Evolutionary conservation across 1,140 invertebrate genomes (phyloP).

Genomic region (Thalassaphorura encarpata): DNA sequence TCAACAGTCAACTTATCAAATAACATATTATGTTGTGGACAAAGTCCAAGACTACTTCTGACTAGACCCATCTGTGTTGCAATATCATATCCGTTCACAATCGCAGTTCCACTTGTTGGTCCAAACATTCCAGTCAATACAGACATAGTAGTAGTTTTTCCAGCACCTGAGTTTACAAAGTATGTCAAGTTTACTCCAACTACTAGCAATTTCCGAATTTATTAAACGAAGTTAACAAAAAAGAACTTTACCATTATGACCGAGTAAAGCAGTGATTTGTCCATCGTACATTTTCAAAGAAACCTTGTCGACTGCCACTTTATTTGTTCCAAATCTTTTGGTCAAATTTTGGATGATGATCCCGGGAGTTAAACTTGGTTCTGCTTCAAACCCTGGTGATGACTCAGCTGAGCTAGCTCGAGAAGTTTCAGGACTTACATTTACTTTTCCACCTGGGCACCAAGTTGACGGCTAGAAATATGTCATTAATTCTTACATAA

Average conservation of each 20-base stretch:
- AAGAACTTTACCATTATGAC: slow-evolving; percentile 40
- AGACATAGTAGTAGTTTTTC: slow-evolving; percentile 44
- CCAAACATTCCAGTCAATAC: slow-evolving; percentile 44
- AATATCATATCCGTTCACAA: slow-evolving; percentile 59
- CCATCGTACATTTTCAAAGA: slow-evolving; percentile 46
- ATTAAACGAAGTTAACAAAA: too few relatives aligned
- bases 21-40: slow-evolving; percentile 91
- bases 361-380: slow-evolving; percentile 34
- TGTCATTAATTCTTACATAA: neutral
- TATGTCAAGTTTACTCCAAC: slow-evolving; percentile 38
- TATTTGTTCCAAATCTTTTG: slow-evolving; percentile 39
- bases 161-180: slow-evolving; percentile 39
- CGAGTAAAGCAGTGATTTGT: slow-evolving; percentile 49
- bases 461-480: slow-evolving; percentile 11
- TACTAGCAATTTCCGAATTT: slow-evolving; percentile 38
- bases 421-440: neutral
- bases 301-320: slow-evolving; percentile 53
- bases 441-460: neutral
- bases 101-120: slow-evolving; percentile 56
- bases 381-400: slow-evolving; percentile 12
- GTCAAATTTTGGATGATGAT: slow-evolving; percentile 40
- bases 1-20: slow-evolving; percentile 80
- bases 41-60: slow-evolving; percentile 65
- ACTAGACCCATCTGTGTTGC: slow-evolving; percentile 47
- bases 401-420: neutral